Evolutionary conservation across 2,113 vertebrate genomes (phyloP).

Genomic region (Cricetomys ansorgei): DNA sequence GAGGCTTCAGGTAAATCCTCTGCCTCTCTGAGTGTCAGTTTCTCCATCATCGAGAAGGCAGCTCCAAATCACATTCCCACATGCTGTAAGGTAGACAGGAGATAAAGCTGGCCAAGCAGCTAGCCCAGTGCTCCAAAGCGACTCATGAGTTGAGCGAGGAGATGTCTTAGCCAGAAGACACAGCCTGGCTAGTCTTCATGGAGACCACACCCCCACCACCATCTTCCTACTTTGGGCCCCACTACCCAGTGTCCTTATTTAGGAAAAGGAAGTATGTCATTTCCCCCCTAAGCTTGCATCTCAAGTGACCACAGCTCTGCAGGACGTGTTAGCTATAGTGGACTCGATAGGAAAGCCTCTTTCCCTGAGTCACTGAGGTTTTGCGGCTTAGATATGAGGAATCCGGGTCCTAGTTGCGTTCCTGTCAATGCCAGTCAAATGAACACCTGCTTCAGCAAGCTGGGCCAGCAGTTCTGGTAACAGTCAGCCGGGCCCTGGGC

Average conservation of each 20-base stretch:
- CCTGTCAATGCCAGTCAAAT: not conserved
- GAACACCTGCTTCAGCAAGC: not conserved
- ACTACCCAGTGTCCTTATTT: not conserved
- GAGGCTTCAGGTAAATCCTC: not conserved
- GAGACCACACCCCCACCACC: too few relatives aligned
- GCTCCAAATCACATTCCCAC: not conserved
- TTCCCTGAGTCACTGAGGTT: not conserved
- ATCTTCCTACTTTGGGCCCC: not conserved
- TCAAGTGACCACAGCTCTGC: not conserved
- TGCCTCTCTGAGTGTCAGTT: not conserved
- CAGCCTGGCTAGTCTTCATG: too few relatives aligned
- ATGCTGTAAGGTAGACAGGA: not conserved
- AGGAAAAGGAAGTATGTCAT: not conserved
- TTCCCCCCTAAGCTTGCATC: not conserved
- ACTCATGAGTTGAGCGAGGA: accelerated
- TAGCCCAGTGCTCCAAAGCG: too few relatives aligned
- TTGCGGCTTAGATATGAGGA: not conserved
- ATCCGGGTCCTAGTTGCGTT: not conserved
- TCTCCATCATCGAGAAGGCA: not conserved
- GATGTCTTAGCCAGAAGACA: not conserved
- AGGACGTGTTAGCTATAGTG: not conserved
- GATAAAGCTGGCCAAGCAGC: accelerated
- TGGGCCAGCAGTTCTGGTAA: not conserved
- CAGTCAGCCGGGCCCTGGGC: not conserved
- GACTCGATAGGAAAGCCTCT: not conserved